A percentile compares a stretch with the other conserved stretches of the same genome.
Evolutionary conservation across 2,113 vertebrate genomes (phyloP).

Genomic region (Phaetusa simplex): DNA sequence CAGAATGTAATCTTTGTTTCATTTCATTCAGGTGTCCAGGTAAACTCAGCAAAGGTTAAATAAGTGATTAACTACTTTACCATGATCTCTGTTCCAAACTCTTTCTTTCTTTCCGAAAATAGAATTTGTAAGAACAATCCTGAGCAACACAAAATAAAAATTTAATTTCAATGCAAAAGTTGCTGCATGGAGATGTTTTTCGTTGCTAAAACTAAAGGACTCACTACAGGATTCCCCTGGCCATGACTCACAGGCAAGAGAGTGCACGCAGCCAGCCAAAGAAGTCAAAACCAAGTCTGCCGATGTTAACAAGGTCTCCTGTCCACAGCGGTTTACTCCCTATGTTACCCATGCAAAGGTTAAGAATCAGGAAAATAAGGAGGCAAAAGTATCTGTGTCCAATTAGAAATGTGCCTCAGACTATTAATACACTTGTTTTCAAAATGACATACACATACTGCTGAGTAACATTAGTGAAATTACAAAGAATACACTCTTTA

Average conservation of each 20-base stretch:
- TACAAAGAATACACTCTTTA: not conserved
- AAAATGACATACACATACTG: not conserved
- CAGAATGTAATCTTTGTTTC: not conserved
- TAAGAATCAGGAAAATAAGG: not conserved
- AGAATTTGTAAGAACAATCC: not conserved
- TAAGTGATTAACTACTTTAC: not conserved
- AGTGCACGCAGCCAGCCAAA: not conserved
- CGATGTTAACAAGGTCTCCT: not conserved
- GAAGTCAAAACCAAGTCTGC: not conserved
- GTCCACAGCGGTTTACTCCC: not conserved
- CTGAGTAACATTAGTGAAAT: not conserved
- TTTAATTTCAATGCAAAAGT: slow-evolving; percentile 1
- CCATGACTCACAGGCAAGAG: not conserved
- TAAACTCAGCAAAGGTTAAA: not conserved
- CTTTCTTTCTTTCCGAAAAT: not conserved
- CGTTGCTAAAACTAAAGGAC: not conserved
- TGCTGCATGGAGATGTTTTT: slow-evolving; percentile 27
- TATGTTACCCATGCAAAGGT: not conserved
- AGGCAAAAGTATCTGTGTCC: not conserved
- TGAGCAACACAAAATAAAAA: not conserved
- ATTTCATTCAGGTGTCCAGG: not conserved
- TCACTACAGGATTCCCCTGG: slow-evolving; percentile 1
- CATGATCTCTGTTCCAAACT: not conserved
- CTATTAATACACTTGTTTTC: not conserved
- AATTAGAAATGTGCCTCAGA: not conserved